Conservation (phyloP, 2,888 invertebrate species). For the Cheilosia urbana region DNA sequence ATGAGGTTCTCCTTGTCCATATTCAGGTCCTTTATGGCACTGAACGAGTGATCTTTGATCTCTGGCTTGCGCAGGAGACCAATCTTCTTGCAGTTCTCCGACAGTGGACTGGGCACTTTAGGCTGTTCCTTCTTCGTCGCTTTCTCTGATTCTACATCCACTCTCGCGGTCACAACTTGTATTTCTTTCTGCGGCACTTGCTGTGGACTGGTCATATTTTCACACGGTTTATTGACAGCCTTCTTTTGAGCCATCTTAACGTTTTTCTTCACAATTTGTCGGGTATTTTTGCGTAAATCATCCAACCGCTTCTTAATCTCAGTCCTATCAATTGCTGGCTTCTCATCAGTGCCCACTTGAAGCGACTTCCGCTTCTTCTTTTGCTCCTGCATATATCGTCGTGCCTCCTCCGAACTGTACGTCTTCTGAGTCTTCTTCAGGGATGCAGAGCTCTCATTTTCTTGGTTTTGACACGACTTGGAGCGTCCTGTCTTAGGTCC, state of each 20-base stretch:
- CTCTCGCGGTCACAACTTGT: neutral
- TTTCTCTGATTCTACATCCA: constrained; percentile 7
- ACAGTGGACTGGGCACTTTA: constrained; percentile 52
- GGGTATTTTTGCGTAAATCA: constrained; percentile 83
- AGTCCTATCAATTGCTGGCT: constrained; percentile 81
- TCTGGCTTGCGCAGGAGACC: constrained; percentile 78
- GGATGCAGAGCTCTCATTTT: constrained; percentile 10
- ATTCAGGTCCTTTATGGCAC: constrained; percentile 76
- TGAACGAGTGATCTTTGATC: constrained; percentile 77
- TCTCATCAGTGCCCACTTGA: constrained; percentile 53
- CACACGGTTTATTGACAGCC: neutral
- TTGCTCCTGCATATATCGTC: constrained; percentile 86
- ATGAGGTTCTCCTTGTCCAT: constrained; percentile 78
- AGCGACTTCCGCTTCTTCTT: constrained; percentile 84
- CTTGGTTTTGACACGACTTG: constrained; percentile 56
- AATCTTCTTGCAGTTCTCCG: constrained; percentile 77
- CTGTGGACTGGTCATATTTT: neutral
- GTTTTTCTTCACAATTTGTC: constrained; percentile 84
- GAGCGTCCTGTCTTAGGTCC: constrained; percentile 40
- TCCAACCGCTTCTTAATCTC: constrained; percentile 84
- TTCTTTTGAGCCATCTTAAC: constrained; percentile 76
- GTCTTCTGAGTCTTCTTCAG: constrained; percentile 72
- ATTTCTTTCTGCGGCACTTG: constrained; percentile 16
- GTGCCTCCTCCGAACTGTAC: constrained; percentile 85
- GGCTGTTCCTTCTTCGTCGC: neutral